phyloP scores from a whole-genome alignment of 2,888 invertebrate species.

The Dryobota labecula region DNA sequence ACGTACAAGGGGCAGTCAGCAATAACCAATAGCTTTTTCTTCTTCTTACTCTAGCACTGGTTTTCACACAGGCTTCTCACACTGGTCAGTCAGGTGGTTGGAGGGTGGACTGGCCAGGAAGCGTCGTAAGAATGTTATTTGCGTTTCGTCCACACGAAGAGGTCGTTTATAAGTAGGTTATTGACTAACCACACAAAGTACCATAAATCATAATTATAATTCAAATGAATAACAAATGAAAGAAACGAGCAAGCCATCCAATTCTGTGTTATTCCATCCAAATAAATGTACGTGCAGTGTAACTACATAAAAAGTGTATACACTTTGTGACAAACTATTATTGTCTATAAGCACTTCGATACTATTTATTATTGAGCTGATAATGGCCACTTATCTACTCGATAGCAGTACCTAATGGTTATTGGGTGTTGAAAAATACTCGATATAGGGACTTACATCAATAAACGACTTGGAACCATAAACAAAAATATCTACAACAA shows the following conservation, averaged over 20 bases:
- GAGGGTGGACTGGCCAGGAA: neutral
- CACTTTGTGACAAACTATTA: slow-evolving; percentile 38
- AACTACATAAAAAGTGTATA: neutral
- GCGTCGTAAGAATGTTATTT: neutral
- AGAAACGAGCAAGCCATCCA: neutral
- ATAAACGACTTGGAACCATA: neutral
- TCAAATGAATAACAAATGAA: neutral
- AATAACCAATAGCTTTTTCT: neutral
- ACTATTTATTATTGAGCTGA: slow-evolving; percentile 54
- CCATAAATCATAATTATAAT: neutral
- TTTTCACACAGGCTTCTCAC: too few species aligned
- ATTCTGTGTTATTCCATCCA: slow-evolving; percentile 5
- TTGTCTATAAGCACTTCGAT: slow-evolving; percentile 37
- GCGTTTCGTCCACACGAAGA: too few species aligned
- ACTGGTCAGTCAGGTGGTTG: neutral
- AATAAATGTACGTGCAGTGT: neutral
- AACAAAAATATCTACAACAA: neutral
- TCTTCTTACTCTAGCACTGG: too few species aligned
- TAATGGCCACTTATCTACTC: slow-evolving; percentile 57
- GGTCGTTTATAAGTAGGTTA: neutral
- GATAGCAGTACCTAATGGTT: slow-evolving; percentile 59
- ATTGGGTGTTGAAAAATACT: slow-evolving; percentile 33
- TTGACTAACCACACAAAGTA: neutral
- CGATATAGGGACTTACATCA: slow-evolving; percentile 8
- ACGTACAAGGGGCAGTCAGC: neutral